Percentiles rank a stretch among this genome's conserved stretches.
Evolutionary conservation across 37 sponge, comb jelly and placozoan species (phyloP).

Genomic region (Geodia barretti): DNA sequence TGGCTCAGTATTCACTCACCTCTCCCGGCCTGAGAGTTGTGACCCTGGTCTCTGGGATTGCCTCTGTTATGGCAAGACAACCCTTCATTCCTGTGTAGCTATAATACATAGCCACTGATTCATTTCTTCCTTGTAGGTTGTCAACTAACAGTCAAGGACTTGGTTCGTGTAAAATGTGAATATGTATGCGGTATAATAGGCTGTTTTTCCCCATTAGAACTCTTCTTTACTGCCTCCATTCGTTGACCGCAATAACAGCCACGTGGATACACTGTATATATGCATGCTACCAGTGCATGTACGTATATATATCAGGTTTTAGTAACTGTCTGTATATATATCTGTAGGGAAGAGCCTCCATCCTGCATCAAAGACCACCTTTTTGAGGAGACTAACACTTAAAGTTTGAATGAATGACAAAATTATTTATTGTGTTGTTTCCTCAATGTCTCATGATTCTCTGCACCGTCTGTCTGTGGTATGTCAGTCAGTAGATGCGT

Average conservation of each 20-base stretch:
- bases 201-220: no score
- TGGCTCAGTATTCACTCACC: constrained; percentile 25
- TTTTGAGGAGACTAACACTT: not conserved
- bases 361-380: not conserved
- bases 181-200: not conserved
- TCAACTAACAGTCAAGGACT: constrained; percentile 55
- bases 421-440: not conserved
- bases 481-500: not conserved
- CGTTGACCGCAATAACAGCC: not conserved
- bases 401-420: not conserved
- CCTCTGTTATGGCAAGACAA: constrained; percentile 53
- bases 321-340: not conserved
- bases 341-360: not conserved
- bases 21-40: not conserved
- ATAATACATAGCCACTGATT: not conserved
- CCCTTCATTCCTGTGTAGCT: not conserved
- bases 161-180: constrained; percentile 37
- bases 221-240: not conserved
- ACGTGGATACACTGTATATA: not conserved
- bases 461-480: not conserved
- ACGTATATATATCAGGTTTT: not conserved
- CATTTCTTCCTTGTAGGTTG: constrained; percentile 38
- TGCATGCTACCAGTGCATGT: not conserved
- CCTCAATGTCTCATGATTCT: not conserved
- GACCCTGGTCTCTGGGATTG: not conserved